Base-by-base conservation (phyloP, 2,113 vertebrate species). In the Greenwoodochromis staneri region DNA sequence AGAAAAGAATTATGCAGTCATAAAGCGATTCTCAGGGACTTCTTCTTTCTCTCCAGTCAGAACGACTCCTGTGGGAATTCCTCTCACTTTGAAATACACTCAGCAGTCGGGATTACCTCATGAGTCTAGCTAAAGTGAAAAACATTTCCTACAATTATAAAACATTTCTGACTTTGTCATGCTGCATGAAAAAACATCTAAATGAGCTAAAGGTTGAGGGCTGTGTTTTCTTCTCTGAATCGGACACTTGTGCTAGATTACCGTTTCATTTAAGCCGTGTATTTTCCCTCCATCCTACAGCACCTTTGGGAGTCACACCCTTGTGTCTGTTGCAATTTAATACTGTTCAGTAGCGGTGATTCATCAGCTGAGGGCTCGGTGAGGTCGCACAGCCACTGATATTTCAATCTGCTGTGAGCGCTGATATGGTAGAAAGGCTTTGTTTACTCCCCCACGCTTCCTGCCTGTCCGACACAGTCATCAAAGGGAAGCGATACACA, bases 381-480 rank as follows among this genome's bases (percentile, higher is more conserved):
- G 34, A 49, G 89, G 80, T 66, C 21, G 9, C 10, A 14, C 80
- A 3, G 84, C 73, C 8, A 49, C 87, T 49, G 89, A 59, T 81
- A 47, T 89, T 83, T 89, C 81, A 80, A 42, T 84, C 81, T 86
- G 24, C 6, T 86, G 17, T 3, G 63, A 73, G 81, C 17, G 5
- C 63, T 31, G 55, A 61, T 73, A 40, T 12, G 69, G 27, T 82
- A 8, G 57, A 2, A 69, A 55, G 57, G 42, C 54, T 83, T 84
- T 87, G 87, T 93, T 87, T 86, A 21, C 83, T 14, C 73, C 85
- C 88, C 88, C 36, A 82, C 82, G 61, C 73, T 80, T 76, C 81
- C 66, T 86, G 66, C 84, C 31, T 27, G 47, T 49, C 51, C 42
- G 4, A 24, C 49, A 10, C 71, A 24, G 40, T 66, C 85, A 55